Evolutionary conservation across 2,888 invertebrate species (phyloP).

Genomic region (Hedya salicella): DNA sequence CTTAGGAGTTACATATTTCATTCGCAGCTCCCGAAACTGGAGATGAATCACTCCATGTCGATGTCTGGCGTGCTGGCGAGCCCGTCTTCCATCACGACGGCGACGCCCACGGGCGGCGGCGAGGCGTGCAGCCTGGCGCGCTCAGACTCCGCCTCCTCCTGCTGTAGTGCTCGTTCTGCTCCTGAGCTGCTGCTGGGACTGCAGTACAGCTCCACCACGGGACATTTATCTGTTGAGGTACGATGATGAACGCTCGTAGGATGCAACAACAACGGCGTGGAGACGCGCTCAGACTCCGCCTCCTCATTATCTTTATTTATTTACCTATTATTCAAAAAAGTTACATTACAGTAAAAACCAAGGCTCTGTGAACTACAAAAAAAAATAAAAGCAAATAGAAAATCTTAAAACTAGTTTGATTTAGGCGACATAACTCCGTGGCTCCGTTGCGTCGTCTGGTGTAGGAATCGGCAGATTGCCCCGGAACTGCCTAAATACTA

Average conservation of each 20-base stretch:
- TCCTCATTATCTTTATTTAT: too few relatives aligned
- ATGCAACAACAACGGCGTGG: conserved; percentile 67
- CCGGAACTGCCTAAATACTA: too few relatives aligned
- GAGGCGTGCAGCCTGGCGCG: conserved; percentile 90
- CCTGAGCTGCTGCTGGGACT: conserved; percentile 96
- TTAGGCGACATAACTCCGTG: too few relatives aligned
- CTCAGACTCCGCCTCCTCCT: conserved; percentile 97
- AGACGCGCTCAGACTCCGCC: conserved; percentile 97
- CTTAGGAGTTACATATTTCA: conserved; percentile 22
- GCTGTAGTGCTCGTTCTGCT: conserved; percentile 95
- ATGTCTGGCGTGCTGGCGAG: conserved; percentile 72
- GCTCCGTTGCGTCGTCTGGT: too few relatives aligned
- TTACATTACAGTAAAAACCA: too few relatives aligned
- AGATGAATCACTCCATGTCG: conserved; percentile 64
- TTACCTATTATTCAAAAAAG: too few relatives aligned
- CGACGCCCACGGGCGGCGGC: conserved; percentile 58
- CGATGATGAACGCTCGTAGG: too few relatives aligned
- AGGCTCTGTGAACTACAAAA: too few relatives aligned
- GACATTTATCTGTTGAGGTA: conserved; percentile 96
- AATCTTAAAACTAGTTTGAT: too few relatives aligned
- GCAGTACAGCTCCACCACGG: conserved; percentile 97
- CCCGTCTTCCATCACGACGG: conserved; percentile 69
- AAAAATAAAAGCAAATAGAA: too few relatives aligned
- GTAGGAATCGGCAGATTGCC: too few relatives aligned
- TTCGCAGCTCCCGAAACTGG: conserved; percentile 70